Percentiles rank a stretch among this genome's conserved stretches.
These are phyloP conservation scores for Oryzias celebensis DNA, from an alignment of 2,113 vertebrate genomes.

Conservation along the genomic window DNA sequence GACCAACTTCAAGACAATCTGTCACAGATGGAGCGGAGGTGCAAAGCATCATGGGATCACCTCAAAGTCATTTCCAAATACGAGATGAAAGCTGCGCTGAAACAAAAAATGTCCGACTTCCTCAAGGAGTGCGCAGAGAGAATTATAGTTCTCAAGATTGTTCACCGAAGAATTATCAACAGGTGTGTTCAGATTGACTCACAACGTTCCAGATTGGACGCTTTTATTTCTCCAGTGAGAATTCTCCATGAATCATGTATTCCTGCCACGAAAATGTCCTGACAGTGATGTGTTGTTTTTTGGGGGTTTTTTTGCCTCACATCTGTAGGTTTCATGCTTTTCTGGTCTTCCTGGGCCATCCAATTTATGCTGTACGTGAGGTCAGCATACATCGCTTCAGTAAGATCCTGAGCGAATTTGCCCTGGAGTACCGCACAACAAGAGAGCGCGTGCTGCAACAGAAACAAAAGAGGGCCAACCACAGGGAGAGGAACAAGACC, in stretches of 20 bases:
- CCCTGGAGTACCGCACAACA: constrained; percentile 95
- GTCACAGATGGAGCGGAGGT: constrained; percentile 92
- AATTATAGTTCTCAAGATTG: constrained; percentile 96
- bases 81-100: constrained; percentile 92
- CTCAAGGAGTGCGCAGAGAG: constrained; percentile 96
- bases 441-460: constrained; percentile 94
- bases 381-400: constrained; percentile 96
- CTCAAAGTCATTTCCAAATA: constrained; percentile 96
- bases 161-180: constrained; percentile 96
- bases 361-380: constrained; percentile 86
- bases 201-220: neutral
- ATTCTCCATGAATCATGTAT: neutral
- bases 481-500: constrained; percentile 98
- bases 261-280: neutral
- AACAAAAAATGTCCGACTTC: constrained; percentile 96
- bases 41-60: constrained; percentile 98
- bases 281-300: constrained; percentile 1
- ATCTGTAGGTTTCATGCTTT: constrained; percentile 92
- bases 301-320: constrained; percentile 6
- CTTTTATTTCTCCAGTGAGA: neutral
- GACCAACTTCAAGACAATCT: constrained; percentile 97
- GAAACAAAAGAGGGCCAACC: constrained; percentile 95
- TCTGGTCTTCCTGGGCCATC: constrained; percentile 94
- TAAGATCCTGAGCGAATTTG: constrained; percentile 95
- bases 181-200: constrained; percentile 71